Base-by-base conservation (phyloP, 2,113 vertebrate genomes). In the Ophiodon elongatus region DNA sequence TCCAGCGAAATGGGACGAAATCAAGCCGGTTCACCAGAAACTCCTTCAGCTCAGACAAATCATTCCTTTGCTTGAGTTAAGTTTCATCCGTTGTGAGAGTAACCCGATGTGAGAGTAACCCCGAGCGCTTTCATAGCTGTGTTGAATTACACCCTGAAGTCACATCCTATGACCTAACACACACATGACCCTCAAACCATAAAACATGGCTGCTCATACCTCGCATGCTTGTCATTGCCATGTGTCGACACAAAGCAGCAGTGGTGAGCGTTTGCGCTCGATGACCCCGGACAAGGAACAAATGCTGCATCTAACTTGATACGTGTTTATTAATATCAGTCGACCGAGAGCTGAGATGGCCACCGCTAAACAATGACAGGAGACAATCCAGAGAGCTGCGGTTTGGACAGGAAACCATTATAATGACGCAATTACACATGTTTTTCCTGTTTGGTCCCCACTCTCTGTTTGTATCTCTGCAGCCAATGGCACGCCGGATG, bases 71-170 rank as follows among this genome's bases (percentile, higher is more conserved):
- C 35, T 47, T 33, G 14, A 37, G 10, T 85, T 59, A 21, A 0
- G 52, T 73, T 76, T 85, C 27, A 6, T 52, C 47, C 41, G 65
- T n/a, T n/a, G n/a, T 52, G 63, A 72, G 62, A 23, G n/a, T n/a
- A n/a, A n/a, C n/a, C n/a, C 4, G 21, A n/a, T 45, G 19, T 25
- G 67, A 31, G 25, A 54, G 21, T 79, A 66, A 17, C 59, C 59
- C 82, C 1, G 4, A 41, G 68, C 1, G n/a, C 71, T 83, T 85
- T 56, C 27, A 79, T 47, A n/a, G 5, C 60, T 33, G 43, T 76
- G 72, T 88, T 45, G 50, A 1, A 76, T 91, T 68, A 66, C 84
- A 11, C 43, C 47, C 50, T 80, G 62, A 45, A 17, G 80, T 86
- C 82, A 83, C 68, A 75, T 64, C 75, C 39, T 29, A 0, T 71